Evolutionary conservation across 2,888 invertebrate species (phyloP).

Genomic region (Atrina japonica): DNA sequence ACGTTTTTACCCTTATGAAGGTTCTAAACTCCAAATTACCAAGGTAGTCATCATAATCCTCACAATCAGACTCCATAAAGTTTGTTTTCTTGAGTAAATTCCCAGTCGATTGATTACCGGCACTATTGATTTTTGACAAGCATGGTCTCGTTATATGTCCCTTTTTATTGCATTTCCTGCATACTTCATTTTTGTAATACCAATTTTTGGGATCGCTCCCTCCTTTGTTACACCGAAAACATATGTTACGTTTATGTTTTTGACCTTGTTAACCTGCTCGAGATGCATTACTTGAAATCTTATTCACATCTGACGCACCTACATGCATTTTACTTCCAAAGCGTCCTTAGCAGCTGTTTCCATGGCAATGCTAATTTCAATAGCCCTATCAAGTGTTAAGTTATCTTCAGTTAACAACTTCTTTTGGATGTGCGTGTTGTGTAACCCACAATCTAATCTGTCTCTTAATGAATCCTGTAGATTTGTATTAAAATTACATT

Average conservation of each 20-base stretch:
- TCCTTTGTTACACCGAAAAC: constrained; percentile 17
- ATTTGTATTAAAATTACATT: constrained; percentile 40
- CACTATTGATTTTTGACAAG: constrained; percentile 20
- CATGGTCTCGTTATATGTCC: too few relatives aligned
- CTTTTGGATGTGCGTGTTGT: constrained; percentile 29
- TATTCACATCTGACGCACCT: background rate
- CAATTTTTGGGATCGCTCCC: constrained; percentile 24
- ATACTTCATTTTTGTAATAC: constrained; percentile 22
- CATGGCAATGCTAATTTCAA: constrained; percentile 41
- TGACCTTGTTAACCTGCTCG: background rate
- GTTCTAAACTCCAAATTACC: background rate
- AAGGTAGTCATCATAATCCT: too few relatives aligned
- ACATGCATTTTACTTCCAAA: constrained; percentile 27
- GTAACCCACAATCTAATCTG: constrained; percentile 49
- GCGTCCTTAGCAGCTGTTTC: constrained; percentile 43
- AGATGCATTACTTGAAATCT: constrained; percentile 7
- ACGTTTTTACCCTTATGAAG: background rate
- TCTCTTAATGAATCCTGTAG: constrained; percentile 46
- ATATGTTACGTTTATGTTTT: background rate
- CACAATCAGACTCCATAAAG: background rate
- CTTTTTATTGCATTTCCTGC: constrained; percentile 24
- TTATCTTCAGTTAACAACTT: constrained; percentile 34
- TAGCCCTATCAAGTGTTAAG: constrained; percentile 27
- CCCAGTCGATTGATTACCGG: constrained; percentile 15
- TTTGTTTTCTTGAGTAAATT: constrained; percentile 2